phyloP scores from a whole-genome alignment of 2,888 invertebrate species.

The Pseudococcus viburni region DNA sequence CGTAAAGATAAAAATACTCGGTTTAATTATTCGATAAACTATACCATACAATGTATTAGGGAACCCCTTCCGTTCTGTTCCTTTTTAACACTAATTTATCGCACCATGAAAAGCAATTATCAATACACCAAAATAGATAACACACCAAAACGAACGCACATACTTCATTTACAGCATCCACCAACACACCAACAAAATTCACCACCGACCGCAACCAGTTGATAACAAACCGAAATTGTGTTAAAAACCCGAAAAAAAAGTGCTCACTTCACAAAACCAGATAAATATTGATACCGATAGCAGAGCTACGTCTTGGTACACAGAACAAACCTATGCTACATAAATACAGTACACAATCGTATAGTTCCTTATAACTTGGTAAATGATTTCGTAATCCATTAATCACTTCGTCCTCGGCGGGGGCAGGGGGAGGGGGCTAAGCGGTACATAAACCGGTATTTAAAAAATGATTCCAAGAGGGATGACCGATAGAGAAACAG shows the following conservation, averaged over 20 bases:
- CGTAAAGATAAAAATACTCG: not conserved
- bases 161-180: conserved; percentile 14
- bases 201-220: not conserved
- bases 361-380: not conserved
- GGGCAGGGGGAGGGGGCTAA: not conserved
- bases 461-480: conserved; percentile 52
- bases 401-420: conserved; percentile 1
- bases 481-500: conserved; percentile 13
- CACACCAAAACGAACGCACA: not conserved
- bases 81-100: not conserved
- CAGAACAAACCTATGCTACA: not conserved
- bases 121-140: not conserved
- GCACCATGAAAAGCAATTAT: not conserved
- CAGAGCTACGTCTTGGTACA: not conserved
- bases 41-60: not conserved
- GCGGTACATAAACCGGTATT: conserved; percentile 45
- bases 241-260: not conserved
- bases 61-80: not conserved
- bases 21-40: not conserved
- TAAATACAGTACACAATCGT: not conserved
- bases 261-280: not conserved
- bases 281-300: no score
- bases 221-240: not conserved
- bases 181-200: not conserved
- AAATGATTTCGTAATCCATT: conserved; percentile 54